Base-by-base conservation (phyloP, 1,140 invertebrate genomes). In the Caerostris darwini region DNA sequence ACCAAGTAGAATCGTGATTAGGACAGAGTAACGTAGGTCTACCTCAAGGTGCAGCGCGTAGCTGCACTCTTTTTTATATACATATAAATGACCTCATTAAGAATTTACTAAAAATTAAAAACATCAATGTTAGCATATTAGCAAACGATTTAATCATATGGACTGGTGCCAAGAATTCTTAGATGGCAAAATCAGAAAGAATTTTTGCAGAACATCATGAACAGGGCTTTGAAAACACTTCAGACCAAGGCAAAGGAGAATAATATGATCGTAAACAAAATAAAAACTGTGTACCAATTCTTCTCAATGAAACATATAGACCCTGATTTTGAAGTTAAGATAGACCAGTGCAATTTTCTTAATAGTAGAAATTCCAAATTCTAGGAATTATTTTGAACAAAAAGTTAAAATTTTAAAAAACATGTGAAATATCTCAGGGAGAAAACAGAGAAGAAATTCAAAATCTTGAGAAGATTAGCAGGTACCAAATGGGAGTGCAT, bases 121-220 rank as follows among this genome's bases (percentile, higher is more conserved):
- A 61, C 10, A 56, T 92, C 19, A 92, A 59, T 53, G 34, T 82
- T 50, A n/a, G 54, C 34, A 82, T 92, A 58, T 92, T 83, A 61
- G 90, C 90, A 8, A 58, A 92, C 19, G 90, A 92, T 61, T 17
- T 92, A n/a, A 34, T 92, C 5, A 34, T 92, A 3, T 92, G 90
- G 57, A 92, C 54, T 5, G 19, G 10, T 14, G 56, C 10, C 5
- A 91, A 50, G 3, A 82, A 3, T 8, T 58, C 6, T 4, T 59
- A 92, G 81, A 1, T 92, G 2, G 34, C 34, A 90, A 17, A 14
- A 19, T 3, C 88, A 77, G n/a, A 56, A 12, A 8, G 34, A 90
- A 34, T 8, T 61, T 12, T 1, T 83, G 3, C 58, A 92, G 14
- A 7, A 50, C 12, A 61, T 57, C n/a, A 59, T 92, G 77, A 92